Evolutionary conservation across 2,797 vertebrate species (phyloP).

Genomic region (Zalophus californianus): DNA sequence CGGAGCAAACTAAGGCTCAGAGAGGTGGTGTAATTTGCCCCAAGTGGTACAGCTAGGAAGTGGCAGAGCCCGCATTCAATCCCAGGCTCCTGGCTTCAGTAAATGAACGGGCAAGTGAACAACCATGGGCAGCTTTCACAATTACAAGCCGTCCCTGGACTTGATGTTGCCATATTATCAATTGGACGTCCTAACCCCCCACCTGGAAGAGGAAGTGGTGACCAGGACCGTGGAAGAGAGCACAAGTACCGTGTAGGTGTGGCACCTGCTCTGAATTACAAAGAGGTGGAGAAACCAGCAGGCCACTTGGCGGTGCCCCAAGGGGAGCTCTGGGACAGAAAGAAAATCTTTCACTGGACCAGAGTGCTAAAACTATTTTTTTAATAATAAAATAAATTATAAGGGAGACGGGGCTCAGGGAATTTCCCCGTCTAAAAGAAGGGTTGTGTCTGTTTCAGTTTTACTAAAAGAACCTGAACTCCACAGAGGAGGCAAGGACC

Average conservation of each 20-base stretch:
- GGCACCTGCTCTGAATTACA: background rate
- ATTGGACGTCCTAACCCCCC: background rate
- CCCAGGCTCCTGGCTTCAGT: background rate
- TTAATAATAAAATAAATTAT: background rate
- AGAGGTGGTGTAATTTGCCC: background rate
- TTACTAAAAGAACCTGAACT: background rate
- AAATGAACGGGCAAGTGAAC: background rate
- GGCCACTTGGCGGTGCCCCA: background rate
- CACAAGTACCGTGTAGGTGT: fast-evolving
- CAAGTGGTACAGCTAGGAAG: background rate
- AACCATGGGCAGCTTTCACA: background rate
- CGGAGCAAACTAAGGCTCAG: background rate
- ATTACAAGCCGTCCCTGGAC: background rate
- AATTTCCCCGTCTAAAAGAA: background rate
- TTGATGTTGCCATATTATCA: background rate
- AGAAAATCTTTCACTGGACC: background rate
- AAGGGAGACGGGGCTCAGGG: background rate
- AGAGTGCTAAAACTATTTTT: background rate
- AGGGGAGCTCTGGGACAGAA: background rate
- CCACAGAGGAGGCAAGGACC: background rate
- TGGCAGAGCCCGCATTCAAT: background rate
- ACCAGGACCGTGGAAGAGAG: background rate
- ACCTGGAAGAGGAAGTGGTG: background rate
- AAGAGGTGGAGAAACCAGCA: background rate
- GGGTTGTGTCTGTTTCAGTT: background rate